Base-by-base conservation (phyloP, 2,797 vertebrate species). In the Semotilus atromaculatus region DNA sequence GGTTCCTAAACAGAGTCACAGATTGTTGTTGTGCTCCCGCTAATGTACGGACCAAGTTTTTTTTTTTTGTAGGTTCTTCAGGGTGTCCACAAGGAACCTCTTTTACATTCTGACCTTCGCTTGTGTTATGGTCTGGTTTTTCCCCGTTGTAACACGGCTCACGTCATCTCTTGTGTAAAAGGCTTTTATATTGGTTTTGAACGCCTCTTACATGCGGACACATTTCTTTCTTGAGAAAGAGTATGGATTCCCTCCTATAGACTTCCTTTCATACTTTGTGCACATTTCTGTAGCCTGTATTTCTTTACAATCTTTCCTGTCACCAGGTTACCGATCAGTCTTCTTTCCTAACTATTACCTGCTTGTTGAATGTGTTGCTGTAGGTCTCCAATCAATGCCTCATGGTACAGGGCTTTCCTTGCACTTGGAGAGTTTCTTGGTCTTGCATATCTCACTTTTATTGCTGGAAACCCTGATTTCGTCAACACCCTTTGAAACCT, bases 201-300 rank as follows among this genome's bases (percentile, higher is more conserved):
- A 58, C 1, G 23, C 7, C 55, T 58, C 55, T 58, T 58, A 5
- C 60, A 64, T 64, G 60, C 13, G 14, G 26, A 31, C 29, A 31
- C 62, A 64, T 64, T 64, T 64, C 60, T 64, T 64, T 64, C 60
- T 64, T 64, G 62, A 34, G 62, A 66, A 66, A 31, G 29, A 66
- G 14, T 66, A 66, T 34, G 62, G 62, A 34, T 34, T 66, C 62
- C 29, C 60, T 64, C 60, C 60, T 6, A 64, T n/a, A 16, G 14
- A 64, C 62, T 64, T 64, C 29, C 29, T 14, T 31, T 31, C 60
- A 1, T 31, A 64, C 29, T 31, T 64, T 7, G 60, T 13, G 60
- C n/a, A 31, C 7, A 31, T 31, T 31, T 48, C 14, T 48, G 14
- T 18, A 16, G 14, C 45, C 45, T 64, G 62, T 31, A 31, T 64